A percentile compares a stretch with the other conserved stretches of the same genome.
Evolutionary conservation across 2,113 vertebrate genomes (phyloP).

Genomic region (Phaethornis superciliosus): DNA sequence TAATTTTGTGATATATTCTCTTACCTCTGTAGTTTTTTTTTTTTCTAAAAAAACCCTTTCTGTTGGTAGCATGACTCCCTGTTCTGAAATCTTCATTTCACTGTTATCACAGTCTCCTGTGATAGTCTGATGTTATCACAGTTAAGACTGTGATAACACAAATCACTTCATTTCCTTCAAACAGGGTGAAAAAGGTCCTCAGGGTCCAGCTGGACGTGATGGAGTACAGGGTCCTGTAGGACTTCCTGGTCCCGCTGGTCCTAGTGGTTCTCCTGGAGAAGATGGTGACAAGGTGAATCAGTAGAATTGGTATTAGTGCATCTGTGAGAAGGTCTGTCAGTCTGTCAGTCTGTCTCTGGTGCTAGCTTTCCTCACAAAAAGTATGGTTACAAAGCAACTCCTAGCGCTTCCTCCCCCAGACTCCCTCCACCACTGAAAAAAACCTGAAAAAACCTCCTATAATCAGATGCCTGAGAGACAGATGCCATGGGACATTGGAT

Average conservation of each 20-base stretch:
- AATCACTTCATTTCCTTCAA: neutral
- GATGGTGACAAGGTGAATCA: slow-evolving; percentile 94
- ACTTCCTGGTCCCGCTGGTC: slow-evolving; percentile 93
- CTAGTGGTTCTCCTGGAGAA: slow-evolving; percentile 95
- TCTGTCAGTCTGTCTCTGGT: neutral
- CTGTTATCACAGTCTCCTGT: neutral
- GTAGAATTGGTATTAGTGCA: neutral
- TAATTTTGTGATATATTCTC: neutral
- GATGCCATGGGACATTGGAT: neutral
- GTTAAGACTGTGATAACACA: neutral
- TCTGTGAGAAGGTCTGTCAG: neutral
- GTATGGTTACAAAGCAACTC: fast-evolving
- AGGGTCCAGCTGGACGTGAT: slow-evolving; percentile 93
- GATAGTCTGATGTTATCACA: too few relatives aligned
- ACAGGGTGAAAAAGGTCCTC: slow-evolving; percentile 96
- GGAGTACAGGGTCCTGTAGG: slow-evolving; percentile 96
- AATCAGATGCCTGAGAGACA: neutral
- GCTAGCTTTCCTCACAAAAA: neutral
- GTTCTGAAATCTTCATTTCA: neutral
- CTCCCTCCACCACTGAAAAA: neutral
- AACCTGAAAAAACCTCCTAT: neutral
- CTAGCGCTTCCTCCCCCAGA: neutral
- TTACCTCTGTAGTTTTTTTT: neutral
- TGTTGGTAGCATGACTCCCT: neutral
- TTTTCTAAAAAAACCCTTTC: too few relatives aligned